These are phyloP conservation scores for Branchipolynoe longqiensis DNA, from an alignment of 2,888 invertebrate species.

Conservation along the genomic window DNA sequence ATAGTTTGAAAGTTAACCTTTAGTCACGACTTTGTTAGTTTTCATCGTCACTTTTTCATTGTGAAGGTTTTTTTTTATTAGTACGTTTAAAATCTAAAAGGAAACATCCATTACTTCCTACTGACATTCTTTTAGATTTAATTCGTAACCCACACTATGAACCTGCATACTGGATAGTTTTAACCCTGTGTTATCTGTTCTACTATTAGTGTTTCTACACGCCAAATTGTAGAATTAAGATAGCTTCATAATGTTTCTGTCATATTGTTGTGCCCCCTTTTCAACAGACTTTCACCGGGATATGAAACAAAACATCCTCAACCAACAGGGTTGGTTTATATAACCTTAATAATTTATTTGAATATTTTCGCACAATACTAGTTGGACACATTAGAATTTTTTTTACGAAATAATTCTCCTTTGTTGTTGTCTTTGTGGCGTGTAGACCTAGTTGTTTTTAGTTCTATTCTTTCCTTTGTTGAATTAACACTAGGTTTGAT, in stretches of 20 bases:
- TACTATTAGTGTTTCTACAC: not conserved
- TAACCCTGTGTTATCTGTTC: not conserved
- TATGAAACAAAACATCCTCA: constrained; percentile 53
- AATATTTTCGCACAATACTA: constrained; percentile 26
- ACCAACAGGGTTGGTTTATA: constrained; percentile 57
- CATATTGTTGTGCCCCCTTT: constrained; percentile 54
- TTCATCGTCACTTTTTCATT: no score
- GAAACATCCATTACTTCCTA: not conserved
- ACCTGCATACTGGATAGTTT: not conserved
- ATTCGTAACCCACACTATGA: not conserved
- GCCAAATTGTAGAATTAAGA: not conserved
- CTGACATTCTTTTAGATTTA: constrained; percentile 36
- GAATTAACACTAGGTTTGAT: constrained; percentile 34
- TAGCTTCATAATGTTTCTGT: constrained; percentile 12
- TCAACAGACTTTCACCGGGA: constrained; percentile 56
- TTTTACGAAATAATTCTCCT: constrained; percentile 24
- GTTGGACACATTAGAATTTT: constrained; percentile 13
- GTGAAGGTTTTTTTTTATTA: no score
- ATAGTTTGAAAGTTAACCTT: no score
- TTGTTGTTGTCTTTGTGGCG: constrained; percentile 40
- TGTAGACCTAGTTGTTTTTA: constrained; percentile 27
- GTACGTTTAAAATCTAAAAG: constrained; percentile 44
- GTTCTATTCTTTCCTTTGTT: constrained; percentile 5
- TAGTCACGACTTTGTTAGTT: no score
- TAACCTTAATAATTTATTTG: not conserved